Conservation (phyloP, 2,797 vertebrate species). For the Aplochiton taeniatus region DNA sequence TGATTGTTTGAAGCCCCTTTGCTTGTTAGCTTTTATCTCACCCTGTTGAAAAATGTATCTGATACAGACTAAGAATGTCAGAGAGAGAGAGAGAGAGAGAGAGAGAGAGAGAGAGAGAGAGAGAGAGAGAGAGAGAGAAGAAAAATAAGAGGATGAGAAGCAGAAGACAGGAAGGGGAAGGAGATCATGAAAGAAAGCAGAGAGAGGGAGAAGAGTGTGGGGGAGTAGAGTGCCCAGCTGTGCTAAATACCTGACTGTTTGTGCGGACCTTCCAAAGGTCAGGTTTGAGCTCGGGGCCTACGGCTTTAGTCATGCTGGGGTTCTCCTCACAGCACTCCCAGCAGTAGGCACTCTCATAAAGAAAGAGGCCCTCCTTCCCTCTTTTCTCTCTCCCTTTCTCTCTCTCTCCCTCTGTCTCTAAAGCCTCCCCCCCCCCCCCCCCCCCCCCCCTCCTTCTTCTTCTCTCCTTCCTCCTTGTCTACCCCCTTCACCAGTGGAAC, state of each 20-base stretch:
- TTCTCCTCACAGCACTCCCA: conserved; percentile 77
- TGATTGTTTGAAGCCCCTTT: conserved; percentile 35
- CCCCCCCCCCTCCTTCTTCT: conserved; percentile 49
- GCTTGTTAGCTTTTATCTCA: conserved; percentile 44
- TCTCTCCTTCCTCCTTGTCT: conserved; percentile 62
- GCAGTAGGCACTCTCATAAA: conserved; percentile 82
- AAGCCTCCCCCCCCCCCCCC: conserved; percentile 52
- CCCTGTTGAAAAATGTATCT: conserved; percentile 67
- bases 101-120: conserved; percentile 56
- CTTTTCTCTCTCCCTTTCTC: conserved; percentile 36
- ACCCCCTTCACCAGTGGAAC: conserved; percentile 68
- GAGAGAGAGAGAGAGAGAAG: conserved; percentile 46
- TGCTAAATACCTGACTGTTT: conserved; percentile 84
- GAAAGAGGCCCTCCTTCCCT: conserved; percentile 79
- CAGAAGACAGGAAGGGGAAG: conserved; percentile 53
- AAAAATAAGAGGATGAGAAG: conserved; percentile 48
- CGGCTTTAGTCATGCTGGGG: conserved; percentile 79
- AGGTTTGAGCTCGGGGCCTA: conserved; percentile 77
- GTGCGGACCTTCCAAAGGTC: conserved; percentile 71
- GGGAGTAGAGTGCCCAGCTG: conserved; percentile 72
- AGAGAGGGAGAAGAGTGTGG: conserved; percentile 50
- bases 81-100: conserved; percentile 38
- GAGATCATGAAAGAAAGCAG: conserved; percentile 68
- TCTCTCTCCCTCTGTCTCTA: conserved; percentile 21
- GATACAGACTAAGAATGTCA: conserved; percentile 76